Evolutionary conservation across 2,888 invertebrate genomes (phyloP), one percentile per base, ranked within the genome.

Genomic region (Cremastobaeus sp.): DNA sequence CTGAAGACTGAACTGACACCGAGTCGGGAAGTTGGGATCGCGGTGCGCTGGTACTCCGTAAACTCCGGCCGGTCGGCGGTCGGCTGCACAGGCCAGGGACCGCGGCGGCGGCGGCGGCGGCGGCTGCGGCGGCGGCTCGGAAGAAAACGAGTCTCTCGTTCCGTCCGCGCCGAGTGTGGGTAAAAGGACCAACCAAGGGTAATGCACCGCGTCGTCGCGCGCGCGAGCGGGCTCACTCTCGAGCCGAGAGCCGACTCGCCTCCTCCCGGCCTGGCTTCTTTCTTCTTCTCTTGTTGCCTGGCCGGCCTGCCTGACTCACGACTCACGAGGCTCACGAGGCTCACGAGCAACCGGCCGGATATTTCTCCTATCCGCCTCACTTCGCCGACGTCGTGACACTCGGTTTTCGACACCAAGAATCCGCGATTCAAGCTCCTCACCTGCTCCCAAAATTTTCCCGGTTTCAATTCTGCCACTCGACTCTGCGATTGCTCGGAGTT

Each of bases 141-240:
- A 62, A 70, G 69, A 70, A 70, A 62, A 62, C 69, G 69, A 70
- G 69, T 70, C 69, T n/a, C n/a, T 70, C 69, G 69, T 47, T 60
- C 52, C 52, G 69, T 52, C 60, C 45, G 52, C 43, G 59, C 52
- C 59, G 59, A 60, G 69, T 70, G 69, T 70, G 69, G 55, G 69
- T 60, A 70, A 69, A 69, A 70, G 69, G 69, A 60, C 69, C 69
- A 62, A 14, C 54, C 69, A 62, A 70, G 69, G 69, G 69, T 70
- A 70, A 70, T 70, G 69, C 69, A 60, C 69, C 69, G 60, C 59
- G 50, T 37, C 57, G 66, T 60, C 64, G 52, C 64, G 34, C 43
- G 52, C 64, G 48, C 66, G 21, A 18, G 50, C 57, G 41, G 34
- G 30, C 55, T 18, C 18, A 17, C 37, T 25, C 25, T 43, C n/a